Evolutionary conservation across 2,797 vertebrate genomes (phyloP), one percentile per base, ranked within the genome.

Genomic region (Sebastes hubbsi): DNA sequence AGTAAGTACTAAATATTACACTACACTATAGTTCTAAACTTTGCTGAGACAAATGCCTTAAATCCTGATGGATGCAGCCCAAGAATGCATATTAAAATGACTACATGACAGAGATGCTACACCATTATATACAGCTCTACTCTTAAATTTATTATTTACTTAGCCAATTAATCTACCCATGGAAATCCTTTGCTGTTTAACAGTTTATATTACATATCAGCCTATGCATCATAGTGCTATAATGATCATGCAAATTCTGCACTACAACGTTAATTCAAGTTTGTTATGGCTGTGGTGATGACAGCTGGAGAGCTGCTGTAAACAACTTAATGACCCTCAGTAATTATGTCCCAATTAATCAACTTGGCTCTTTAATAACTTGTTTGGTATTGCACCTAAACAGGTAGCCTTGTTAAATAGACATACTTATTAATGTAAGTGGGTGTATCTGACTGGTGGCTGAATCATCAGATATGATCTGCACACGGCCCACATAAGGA

Each of bases 331-430:
- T 64, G 36, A 67, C 34, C 42, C 61, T 61, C 69, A 77, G 74
- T 84, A 69, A 91, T 92, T 77, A 88, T 24, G 46, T 67, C 66
- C 18, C 64, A 68, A 71, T 83, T 83, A 61, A 92, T 91, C 70
- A 72, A 18, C 59, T 65, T 22, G 64, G 22, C 46, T 81, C 70
- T 83, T 89, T 80, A 80, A 74, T 71, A 77, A 70, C 72, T 63
- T 42, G 34, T 85, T 77, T 78, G 22, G 14, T 14, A 7, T 46
- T 34, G 46, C 46, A 66, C 52, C 60, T 67, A 42, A 46, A 76
- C 56, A 58, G 22, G 75, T 54, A 65, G 16, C 56, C 16, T 64
- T 63, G 18, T 69, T 82, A 29, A 79, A 75, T 42, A 60, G 58
- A 77, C 29, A 29, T 29, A 29, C 32, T 42, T 14, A 42, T 42